These are phyloP conservation scores for Yponomeuta cagnagella DNA, from an alignment of 2,888 invertebrate genomes.

Conservation along the genomic window DNA sequence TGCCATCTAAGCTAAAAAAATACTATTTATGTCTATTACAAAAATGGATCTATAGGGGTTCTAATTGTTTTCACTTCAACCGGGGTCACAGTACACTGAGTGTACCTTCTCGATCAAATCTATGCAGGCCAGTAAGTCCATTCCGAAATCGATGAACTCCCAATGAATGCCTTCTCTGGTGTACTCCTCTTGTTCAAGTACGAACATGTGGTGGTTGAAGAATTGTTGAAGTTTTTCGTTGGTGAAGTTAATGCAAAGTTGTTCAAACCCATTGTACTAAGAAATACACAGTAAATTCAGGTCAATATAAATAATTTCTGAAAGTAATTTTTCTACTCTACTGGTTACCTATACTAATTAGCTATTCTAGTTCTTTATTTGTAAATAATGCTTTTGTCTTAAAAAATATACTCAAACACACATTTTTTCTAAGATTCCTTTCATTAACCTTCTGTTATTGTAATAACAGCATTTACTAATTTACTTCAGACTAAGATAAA, in stretches of 20 bases:
- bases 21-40: slow-evolving; percentile 7
- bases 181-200: slow-evolving; percentile 99
- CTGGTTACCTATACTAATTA: slow-evolving; percentile 5
- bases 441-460: no score
- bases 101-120: slow-evolving; percentile 98
- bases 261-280: slow-evolving; percentile 99
- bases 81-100: slow-evolving; percentile 37
- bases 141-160: slow-evolving; percentile 99
- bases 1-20: slow-evolving; percentile 14
- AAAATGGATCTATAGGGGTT: slow-evolving; percentile 13
- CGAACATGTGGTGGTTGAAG: slow-evolving; percentile 99
- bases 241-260: slow-evolving; percentile 99
- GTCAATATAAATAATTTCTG: slow-evolving; percentile 41
- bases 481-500: no score
- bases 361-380: not conserved
- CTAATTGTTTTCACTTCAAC: slow-evolving; percentile 22
- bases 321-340: slow-evolving; percentile 13
- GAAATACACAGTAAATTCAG: slow-evolving; percentile 43
- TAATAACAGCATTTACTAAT: no score
- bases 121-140: slow-evolving; percentile 99
- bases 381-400: not conserved
- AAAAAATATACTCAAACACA: not conserved
- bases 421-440: no score
- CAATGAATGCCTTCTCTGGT: slow-evolving; percentile 97
- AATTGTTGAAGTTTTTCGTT: slow-evolving; percentile 99